Evolutionary conservation across 92 coral and sea anemone genomes (phyloP), one percentile per base, ranked within the genome.

Genomic region (Hydrozoanthus gracilis): DNA sequence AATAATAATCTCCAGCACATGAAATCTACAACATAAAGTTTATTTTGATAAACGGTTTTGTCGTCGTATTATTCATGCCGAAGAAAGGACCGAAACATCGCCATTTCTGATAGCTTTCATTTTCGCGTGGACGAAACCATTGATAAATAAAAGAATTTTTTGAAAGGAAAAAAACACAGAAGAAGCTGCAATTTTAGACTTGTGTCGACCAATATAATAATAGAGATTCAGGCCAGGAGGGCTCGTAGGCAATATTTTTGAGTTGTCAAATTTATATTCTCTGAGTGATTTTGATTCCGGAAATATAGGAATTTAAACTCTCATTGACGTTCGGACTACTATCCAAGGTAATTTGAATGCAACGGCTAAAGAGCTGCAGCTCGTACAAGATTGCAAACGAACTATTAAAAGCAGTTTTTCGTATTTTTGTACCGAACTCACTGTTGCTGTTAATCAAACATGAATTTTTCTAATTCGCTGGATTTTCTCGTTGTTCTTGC

Each of bases 41-140:
- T 80, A 80, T 65, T 80, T 65, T 80, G 85, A 80, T 17, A 80
- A 80, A 80, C 54, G 44, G 85, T 67, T 80, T n/a, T 90, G 83
- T 65, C 93, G 87, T 86, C 88, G 87, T 89, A 76, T 89, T 87
- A 58, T 87, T 90, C 79, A 90, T 76, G 83, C 77, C 77, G 83
- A 74, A 87, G 58, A 80, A 20, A 65, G 66, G 76, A 82, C 82
- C 83, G 93, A 90, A 87, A 73, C 78, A 90, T 50, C 88, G 88
- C 49, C 51, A 56, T 82, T 84, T 84, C 62, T 82, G 35, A 66
- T 82, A 27, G 39, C 39, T 77, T 87, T 87, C 83, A 80, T 62
- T 60, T 87, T 83, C 83, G 39, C 80, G 64, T 76, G n/a, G 46
- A 87, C 44, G 78, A 82, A 87, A 49, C 74, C 45, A 35, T 79